phyloP scores from a whole-genome alignment of 2,888 invertebrate species.

The Erannis defoliaria region DNA sequence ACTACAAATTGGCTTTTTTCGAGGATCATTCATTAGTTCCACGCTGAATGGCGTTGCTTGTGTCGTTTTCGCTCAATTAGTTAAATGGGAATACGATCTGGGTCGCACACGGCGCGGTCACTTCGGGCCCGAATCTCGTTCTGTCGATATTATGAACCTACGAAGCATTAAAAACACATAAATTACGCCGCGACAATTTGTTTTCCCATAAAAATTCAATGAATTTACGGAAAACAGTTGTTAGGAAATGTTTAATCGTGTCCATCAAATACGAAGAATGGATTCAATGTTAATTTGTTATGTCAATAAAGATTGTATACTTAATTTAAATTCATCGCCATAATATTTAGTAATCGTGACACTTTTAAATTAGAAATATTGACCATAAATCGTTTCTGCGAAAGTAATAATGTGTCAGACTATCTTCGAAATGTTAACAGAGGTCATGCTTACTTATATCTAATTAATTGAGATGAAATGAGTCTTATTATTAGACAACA shows the following conservation, averaged over 20 bases:
- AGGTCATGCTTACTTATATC: neutral
- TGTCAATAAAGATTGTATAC: constrained; percentile 11
- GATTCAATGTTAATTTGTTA: constrained; percentile 4
- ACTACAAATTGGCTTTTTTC: constrained; percentile 84
- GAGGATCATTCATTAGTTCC: constrained; percentile 83
- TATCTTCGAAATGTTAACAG: constrained; percentile 10
- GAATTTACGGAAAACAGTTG: constrained; percentile 22
- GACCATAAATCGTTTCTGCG: constrained; percentile 6
- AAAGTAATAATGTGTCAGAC: constrained; percentile 6
- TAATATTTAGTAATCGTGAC: constrained; percentile 10
- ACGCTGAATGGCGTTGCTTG: constrained; percentile 79
- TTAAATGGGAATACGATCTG: constrained; percentile 80
- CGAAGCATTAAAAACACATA: constrained; percentile 29
- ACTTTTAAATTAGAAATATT: neutral
- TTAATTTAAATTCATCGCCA: neutral
- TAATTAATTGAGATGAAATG: constrained; percentile 9
- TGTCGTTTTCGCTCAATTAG: constrained; percentile 86
- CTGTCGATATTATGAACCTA: constrained; percentile 4
- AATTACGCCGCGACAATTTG: constrained; percentile 27
- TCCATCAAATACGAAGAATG: constrained; percentile 9
- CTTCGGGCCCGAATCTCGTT: neutral
- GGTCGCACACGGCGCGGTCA: constrained; percentile 39
- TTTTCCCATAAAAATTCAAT: constrained; percentile 23
- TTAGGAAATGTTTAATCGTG: constrained; percentile 15
- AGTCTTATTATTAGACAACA: no score